phyloP scores from a whole-genome alignment of 2,888 invertebrate species.

The Trypoxylon attenuatum region DNA sequence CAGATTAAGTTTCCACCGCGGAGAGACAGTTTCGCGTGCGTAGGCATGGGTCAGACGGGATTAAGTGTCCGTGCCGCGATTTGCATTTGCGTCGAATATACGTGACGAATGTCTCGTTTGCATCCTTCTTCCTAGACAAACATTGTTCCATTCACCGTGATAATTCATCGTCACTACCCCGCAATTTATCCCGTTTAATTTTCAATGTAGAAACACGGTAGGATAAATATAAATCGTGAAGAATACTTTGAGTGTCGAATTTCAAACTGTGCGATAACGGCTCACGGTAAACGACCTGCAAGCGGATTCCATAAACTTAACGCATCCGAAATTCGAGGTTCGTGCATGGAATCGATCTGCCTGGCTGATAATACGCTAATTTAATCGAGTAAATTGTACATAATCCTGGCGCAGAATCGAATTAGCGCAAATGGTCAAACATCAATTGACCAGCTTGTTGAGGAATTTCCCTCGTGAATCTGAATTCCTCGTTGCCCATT shows the following conservation, averaged over 20 bases:
- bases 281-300: no score
- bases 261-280: no score
- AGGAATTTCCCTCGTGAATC: conserved; percentile 10
- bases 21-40: conserved; percentile 44
- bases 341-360: conserved; percentile 32
- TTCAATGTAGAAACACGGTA: no score
- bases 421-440: conserved; percentile 34
- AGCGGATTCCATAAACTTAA: conserved; percentile 9
- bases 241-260: no score
- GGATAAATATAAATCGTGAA: no score
- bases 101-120: not conserved
- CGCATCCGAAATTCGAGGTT: conserved; percentile 19
- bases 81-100: conserved; percentile 17
- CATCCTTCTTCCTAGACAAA: not conserved
- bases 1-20: conserved; percentile 43
- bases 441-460: conserved; percentile 38
- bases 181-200: not conserved
- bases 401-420: conserved; percentile 24
- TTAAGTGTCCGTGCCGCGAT: conserved; percentile 37
- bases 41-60: conserved; percentile 38
- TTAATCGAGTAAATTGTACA: conserved; percentile 42
- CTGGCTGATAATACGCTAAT: conserved; percentile 44
- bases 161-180: not conserved
- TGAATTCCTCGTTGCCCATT: not conserved
- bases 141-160: not conserved